Percentiles rank a stretch among this genome's conserved stretches.
Conservation (phyloP, 2,888 invertebrate genomes). For the Bembecia ichneumoniformis region DNA sequence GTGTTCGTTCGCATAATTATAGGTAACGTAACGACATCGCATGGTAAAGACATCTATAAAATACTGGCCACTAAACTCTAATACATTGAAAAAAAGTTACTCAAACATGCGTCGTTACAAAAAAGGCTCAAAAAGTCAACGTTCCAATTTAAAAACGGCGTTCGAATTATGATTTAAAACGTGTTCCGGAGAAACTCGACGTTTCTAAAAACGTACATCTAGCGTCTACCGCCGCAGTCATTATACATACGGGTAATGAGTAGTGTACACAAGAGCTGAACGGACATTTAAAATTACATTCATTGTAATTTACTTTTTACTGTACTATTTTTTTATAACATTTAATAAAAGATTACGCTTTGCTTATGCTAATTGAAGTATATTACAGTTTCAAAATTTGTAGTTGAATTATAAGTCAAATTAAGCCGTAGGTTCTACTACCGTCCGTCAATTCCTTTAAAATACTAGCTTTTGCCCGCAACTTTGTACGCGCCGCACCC, state of each 20-base stretch:
- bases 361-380: neutral
- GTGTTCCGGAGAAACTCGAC: slow-evolving; percentile 71
- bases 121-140: slow-evolving; percentile 53
- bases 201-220: slow-evolving; percentile 67
- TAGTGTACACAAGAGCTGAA: slow-evolving; percentile 28
- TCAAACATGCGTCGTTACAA: slow-evolving; percentile 8
- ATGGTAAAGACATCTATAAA: slow-evolving; percentile 10
- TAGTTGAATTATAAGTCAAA: neutral
- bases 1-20: too few relatives aligned
- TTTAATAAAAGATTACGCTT: too few relatives aligned
- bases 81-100: slow-evolving; percentile 7
- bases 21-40: slow-evolving; percentile 7
- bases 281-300: slow-evolving; percentile 21
- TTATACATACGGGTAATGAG: slow-evolving; percentile 67
- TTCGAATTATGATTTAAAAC: slow-evolving; percentile 72
- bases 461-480: too few relatives aligned
- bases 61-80: slow-evolving; percentile 1
- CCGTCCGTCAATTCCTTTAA: too few relatives aligned
- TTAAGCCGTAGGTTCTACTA: too few relatives aligned
- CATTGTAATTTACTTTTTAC: neutral
- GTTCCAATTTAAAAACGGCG: slow-evolving; percentile 66
- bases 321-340: too few relatives aligned
- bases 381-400: neutral
- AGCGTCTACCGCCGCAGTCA: slow-evolving; percentile 49
- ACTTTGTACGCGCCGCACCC: too few relatives aligned